phyloP scores from a whole-genome alignment of 2,888 invertebrate species.

The Lasioglossum vierecki region DNA sequence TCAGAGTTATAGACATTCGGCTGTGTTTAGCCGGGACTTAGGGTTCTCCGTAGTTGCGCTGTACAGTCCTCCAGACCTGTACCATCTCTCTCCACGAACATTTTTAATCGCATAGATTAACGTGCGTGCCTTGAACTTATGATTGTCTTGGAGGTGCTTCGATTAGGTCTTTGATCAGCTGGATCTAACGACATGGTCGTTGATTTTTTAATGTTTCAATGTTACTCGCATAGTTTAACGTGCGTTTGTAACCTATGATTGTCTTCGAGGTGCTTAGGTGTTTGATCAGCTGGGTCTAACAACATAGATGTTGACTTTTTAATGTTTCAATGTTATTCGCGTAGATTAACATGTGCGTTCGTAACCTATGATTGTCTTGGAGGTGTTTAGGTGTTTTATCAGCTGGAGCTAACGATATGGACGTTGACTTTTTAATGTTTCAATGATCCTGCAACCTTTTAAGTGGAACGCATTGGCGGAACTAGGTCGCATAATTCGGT shows the following conservation, averaged over 20 bases:
- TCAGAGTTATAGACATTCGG: slow-evolving; percentile 67
- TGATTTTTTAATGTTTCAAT: not conserved
- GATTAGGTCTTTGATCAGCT: not conserved
- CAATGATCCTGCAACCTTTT: not conserved
- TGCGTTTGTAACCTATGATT: too few species aligned
- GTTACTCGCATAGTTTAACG: too few species aligned
- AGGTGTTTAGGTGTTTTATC: too few species aligned
- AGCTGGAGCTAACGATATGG: too few species aligned
- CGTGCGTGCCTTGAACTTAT: not conserved
- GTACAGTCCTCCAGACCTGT: slow-evolving; percentile 45
- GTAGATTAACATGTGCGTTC: too few species aligned
- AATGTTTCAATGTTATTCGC: too few species aligned
- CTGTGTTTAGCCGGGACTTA: slow-evolving; percentile 67
- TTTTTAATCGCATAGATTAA: slow-evolving; percentile 29
- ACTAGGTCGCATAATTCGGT: not conserved
- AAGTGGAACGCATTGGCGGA: not conserved
- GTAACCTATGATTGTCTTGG: too few species aligned
- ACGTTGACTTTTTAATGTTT: too few species aligned
- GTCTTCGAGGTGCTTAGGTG: too few species aligned
- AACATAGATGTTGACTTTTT: too few species aligned
- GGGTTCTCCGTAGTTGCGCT: slow-evolving; percentile 61
- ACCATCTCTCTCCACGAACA: not conserved
- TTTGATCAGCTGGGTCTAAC: too few species aligned
- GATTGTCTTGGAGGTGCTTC: not conserved
- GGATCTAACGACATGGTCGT: not conserved